These are phyloP conservation scores for Crocodylus rhombifer DNA, from an alignment of 2,797 vertebrate species.

Conservation along the genomic window DNA sequence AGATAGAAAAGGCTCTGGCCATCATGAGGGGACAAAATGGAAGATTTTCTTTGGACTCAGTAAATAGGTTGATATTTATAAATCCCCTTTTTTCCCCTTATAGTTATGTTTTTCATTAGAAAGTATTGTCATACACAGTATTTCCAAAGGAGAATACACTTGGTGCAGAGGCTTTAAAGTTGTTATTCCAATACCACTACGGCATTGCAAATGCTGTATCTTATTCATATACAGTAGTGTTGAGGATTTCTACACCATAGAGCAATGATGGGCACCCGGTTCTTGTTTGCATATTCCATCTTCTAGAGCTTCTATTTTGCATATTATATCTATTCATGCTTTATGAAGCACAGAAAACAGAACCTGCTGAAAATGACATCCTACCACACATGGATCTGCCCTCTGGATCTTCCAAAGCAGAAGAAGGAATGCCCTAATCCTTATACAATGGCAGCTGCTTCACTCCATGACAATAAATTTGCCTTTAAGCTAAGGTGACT, in stretches of 20 bases:
- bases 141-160: conserved; percentile 39
- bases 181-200: conserved; percentile 46
- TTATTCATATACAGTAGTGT: conserved; percentile 54
- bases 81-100: conserved; percentile 71
- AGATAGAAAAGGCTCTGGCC: conserved; percentile 22
- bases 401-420: background rate
- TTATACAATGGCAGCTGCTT: rapidly evolving
- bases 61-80: conserved; percentile 49
- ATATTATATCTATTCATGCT: background rate
- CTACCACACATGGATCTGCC: background rate
- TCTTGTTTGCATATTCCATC: background rate
- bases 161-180: conserved; percentile 42
- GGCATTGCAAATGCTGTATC: conserved; percentile 34
- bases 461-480: background rate
- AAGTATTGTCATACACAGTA: conserved; percentile 63
- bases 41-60: conserved; percentile 62
- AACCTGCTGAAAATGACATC: background rate
- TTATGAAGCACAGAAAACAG: background rate
- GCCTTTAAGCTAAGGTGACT: too few relatives aligned
- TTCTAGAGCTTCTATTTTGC: background rate
- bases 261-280: background rate
- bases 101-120: conserved; percentile 54
- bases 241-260: conserved; percentile 1
- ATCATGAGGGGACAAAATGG: conserved; percentile 55
- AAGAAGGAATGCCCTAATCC: background rate